Base-by-base conservation (phyloP, 1,140 invertebrate species). In the Solen grandis region DNA sequence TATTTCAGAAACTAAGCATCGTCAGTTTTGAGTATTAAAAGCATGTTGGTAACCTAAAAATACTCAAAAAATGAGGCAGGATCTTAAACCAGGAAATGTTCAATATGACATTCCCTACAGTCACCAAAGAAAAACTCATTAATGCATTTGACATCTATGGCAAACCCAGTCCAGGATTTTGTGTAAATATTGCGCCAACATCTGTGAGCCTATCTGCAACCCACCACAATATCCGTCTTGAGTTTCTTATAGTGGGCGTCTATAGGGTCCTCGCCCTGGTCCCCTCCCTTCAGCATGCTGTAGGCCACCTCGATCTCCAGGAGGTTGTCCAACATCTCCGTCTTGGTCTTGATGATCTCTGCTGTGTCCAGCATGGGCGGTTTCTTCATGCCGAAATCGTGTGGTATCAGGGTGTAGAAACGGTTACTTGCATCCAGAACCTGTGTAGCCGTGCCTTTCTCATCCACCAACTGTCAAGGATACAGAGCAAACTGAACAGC, bases 241-340 rank as follows among this genome's bases (percentile, higher is more conserved):
- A 99, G 93, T 90, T 97, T 96, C n/a, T 95, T 93, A 90, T 99
- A 99, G 92, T 99, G 96, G 36, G 93, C 92, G 89, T 99, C 97
- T 19, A 99, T 91, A 0, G 95, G 95, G 93, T 96, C 95, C 72
- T 93, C 88, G 0, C 88, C 88, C 36, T 92, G 88, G 54, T 93
- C 92, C 0, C 88, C 90, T 41, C 90, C 91, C 86, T 96, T 95
- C 60, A 99, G 92, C 70, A 99, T 90, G 85, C 93, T 97, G 92
- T 98, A 99, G 0, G 98, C 98, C 52, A 98, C 95, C 92, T 99
- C 98, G 84, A 99, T 97, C 89, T 99, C 98, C 75, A 97, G 92
- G 31, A 99, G 91, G 78, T 95, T 97, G 84, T 98, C 97, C 54
- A 99, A 90, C 97, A 99, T 98, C 84, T 96, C 95, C 16, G 95